Evolutionary conservation across 2,113 vertebrate genomes (phyloP), one percentile per base, ranked within the genome.

Genomic region (Cranoglanis bouderius): DNA sequence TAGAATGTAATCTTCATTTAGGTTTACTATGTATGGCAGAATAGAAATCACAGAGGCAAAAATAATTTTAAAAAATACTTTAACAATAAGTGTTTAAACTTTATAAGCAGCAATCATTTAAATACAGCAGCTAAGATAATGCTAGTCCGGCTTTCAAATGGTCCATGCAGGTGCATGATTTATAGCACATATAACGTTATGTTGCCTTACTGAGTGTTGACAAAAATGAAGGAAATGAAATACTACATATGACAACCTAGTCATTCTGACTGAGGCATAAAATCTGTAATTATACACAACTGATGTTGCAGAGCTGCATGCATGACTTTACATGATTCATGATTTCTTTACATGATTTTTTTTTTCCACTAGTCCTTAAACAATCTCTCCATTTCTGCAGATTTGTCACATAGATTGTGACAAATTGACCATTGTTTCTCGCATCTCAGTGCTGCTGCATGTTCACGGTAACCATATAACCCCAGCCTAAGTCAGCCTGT

Each of bases 401-500:
- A 29, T 29, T 63, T 74, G 65, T 35, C 61, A 65, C n/a, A 43
- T n/a, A n/a, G n/a, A n/a, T n/a, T n/a, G 74, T 26, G 40, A 77
- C 21, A 77, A 75, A 13, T 77, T 77, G 46, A 14, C 21, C 10
- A 77, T 74, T 84, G 35, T n/a, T 18, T 32, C 32, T n/a, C 32
- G 13, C 40, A 80, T 65, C 43, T 82, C 53, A 59, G 19, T 82
- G 80, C 32, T 59, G 9, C 19, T 38, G 80, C 80, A 55, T 81
- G 51, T 55, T 35, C 16, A 55, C n/a, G 51, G 16, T 82, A n/a
- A 46, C 78, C 46, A 82, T 85, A 75, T 82, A 85, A 83, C 57
- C 82, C 85, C 26, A 82, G 46, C 82, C 40, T 35, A 35, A 88
- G 35, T 80, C 70, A 87, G 78, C 65, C 72, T 88, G 67, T 86